phyloP scores from a whole-genome alignment of 2,113 vertebrate genomes.

The Phalacrocorax brasilianus region DNA sequence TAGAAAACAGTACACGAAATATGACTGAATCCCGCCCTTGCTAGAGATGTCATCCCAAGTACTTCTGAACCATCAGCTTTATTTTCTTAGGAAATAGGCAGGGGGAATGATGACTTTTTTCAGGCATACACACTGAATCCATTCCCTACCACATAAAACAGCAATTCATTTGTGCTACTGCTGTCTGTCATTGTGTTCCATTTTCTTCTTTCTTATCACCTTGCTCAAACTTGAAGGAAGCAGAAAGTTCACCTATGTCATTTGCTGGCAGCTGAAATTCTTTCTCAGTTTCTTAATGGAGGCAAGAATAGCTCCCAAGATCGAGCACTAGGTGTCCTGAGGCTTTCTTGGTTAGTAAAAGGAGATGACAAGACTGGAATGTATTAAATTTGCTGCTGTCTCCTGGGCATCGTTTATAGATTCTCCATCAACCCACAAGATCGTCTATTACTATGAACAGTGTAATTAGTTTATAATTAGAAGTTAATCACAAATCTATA shows the following conservation, averaged over 20 bases:
- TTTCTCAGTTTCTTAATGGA: slow-evolving; percentile 32
- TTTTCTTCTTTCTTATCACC: slow-evolving; percentile 33
- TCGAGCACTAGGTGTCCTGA: neutral
- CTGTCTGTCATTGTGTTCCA: slow-evolving; percentile 1
- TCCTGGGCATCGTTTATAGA: slow-evolving; percentile 64
- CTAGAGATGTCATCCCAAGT: neutral
- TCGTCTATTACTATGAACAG: slow-evolving; percentile 60
- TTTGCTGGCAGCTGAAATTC: slow-evolving; percentile 49
- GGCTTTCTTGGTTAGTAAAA: slow-evolving; percentile 28
- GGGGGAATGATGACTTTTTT: neutral
- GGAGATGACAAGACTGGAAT: slow-evolving; percentile 21
- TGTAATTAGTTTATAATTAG: slow-evolving; percentile 75
- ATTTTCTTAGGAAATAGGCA: slow-evolving; percentile 13
- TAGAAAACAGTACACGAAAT: neutral
- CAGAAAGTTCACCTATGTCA: neutral
- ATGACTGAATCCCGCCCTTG: neutral
- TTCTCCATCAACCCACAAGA: slow-evolving; percentile 53
- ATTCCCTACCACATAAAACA: neutral
- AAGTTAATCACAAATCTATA: slow-evolving; percentile 77
- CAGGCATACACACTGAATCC: neutral
- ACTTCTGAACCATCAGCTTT: slow-evolving; percentile 15
- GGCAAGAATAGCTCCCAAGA: slow-evolving; percentile 21
- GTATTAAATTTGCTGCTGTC: slow-evolving; percentile 44
- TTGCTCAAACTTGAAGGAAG: slow-evolving; percentile 43
- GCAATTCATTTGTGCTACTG: slow-evolving; percentile 29